Conservation (phyloP, 2,797 vertebrate species). For the Cyprinodon diabolis region DNA sequence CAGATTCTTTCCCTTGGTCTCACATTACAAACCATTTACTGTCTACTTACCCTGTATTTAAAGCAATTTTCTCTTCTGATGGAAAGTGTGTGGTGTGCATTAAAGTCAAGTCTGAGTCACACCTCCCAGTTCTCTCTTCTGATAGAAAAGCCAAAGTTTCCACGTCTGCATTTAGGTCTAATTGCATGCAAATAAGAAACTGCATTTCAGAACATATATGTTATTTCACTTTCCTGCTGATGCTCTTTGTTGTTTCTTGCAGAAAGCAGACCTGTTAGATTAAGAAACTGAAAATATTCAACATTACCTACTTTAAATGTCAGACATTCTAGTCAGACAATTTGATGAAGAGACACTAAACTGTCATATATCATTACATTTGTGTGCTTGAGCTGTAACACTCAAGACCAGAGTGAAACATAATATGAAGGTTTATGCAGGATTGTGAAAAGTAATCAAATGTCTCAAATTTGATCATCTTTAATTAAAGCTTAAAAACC, state of each 20-base stretch:
- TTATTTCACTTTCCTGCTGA: background rate
- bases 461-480: background rate
- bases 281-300: background rate
- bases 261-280: background rate
- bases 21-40: constrained; percentile 74
- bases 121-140: constrained; percentile 50
- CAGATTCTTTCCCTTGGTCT: constrained; percentile 69
- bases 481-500: background rate
- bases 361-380: background rate
- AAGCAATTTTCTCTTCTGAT: constrained; percentile 73
- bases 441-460: background rate
- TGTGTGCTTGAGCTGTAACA: background rate
- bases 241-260: background rate
- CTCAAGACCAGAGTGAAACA: background rate
- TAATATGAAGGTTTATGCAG: background rate
- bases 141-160: constrained; percentile 47
- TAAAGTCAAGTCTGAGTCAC: constrained; percentile 71
- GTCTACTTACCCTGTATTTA: constrained; percentile 80
- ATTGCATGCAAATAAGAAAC: constrained; percentile 23
- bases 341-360: background rate
- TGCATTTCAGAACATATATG: background rate
- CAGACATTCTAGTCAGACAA: background rate
- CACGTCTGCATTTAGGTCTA: constrained; percentile 38
- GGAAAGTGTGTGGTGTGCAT: constrained; percentile 66
- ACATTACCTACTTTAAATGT: background rate